Percentiles rank a stretch among this genome's conserved stretches.
Conservation (phyloP, 2,797 vertebrate genomes). For the Malurus leucopterus region DNA sequence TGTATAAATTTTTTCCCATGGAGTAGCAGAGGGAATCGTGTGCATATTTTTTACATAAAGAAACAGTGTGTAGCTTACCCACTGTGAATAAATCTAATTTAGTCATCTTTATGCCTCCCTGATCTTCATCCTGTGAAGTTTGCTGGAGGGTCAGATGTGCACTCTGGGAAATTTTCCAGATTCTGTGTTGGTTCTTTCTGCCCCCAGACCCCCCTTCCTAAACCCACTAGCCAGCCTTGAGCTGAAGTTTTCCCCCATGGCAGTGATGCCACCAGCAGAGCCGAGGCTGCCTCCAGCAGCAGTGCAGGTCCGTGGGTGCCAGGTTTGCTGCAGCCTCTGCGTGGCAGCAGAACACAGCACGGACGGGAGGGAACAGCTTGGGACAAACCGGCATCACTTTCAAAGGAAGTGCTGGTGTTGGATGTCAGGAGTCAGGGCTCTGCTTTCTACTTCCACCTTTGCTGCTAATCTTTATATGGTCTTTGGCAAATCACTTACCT, state of each 20-base stretch:
- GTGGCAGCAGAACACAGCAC: slow-evolving; percentile 24
- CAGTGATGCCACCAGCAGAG: background rate
- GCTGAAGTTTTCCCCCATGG: background rate
- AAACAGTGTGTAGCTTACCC: slow-evolving; percentile 59
- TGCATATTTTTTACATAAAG: slow-evolving; percentile 72
- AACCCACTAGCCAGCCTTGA: background rate
- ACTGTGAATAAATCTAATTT: slow-evolving; percentile 74
- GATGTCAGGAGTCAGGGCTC: background rate
- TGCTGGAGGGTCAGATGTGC: slow-evolving; percentile 61
- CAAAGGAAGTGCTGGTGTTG: background rate
- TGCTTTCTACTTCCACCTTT: background rate
- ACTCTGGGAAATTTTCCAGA: slow-evolving; percentile 52
- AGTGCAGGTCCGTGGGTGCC: background rate
- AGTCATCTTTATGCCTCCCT: slow-evolving; percentile 62
- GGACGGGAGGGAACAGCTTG: background rate
- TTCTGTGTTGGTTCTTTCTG: background rate
- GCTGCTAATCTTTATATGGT: background rate
- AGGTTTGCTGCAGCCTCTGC: background rate
- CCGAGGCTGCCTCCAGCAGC: background rate
- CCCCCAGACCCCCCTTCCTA: background rate
- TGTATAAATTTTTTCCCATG: slow-evolving; percentile 44
- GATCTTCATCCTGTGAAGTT: slow-evolving; percentile 55
- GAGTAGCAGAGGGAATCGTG: slow-evolving; percentile 12
- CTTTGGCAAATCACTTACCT: slow-evolving; percentile 14
- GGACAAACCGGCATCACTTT: background rate